phyloP scores from a whole-genome alignment of 2,888 invertebrate species.

The Beris chalybata region DNA sequence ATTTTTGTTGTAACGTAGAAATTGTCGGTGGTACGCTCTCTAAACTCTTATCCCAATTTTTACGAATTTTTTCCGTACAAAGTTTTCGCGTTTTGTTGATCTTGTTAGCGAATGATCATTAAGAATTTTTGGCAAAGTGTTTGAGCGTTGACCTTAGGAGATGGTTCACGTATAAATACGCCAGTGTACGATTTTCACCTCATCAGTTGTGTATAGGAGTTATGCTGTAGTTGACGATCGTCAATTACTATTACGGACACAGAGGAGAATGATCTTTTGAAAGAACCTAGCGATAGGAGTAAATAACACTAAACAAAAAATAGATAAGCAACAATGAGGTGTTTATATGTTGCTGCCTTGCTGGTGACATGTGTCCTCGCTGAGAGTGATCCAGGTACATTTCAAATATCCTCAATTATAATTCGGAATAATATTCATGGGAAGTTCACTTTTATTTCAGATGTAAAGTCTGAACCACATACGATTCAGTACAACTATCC shows the following conservation, averaged over 20 bases:
- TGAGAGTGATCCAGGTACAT: conserved; percentile 23
- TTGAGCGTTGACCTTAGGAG: conserved; percentile 15
- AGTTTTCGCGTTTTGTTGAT: neutral
- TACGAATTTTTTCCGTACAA: neutral
- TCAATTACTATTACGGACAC: conserved; percentile 20
- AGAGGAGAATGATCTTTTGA: conserved; percentile 15
- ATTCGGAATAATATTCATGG: neutral
- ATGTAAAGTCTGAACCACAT: neutral
- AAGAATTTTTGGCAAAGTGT: conserved; percentile 1
- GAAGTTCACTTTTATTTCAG: conserved; percentile 8
- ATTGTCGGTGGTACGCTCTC: conserved; percentile 15
- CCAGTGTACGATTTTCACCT: conserved; percentile 25
- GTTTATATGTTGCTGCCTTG: conserved; percentile 16
- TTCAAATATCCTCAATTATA: neutral
- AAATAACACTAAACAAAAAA: conserved; percentile 1
- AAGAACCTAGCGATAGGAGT: neutral
- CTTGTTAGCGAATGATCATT: conserved; percentile 10
- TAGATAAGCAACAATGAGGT: conserved; percentile 7
- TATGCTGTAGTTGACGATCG: conserved; percentile 29
- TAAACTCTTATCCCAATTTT: conserved; percentile 18
- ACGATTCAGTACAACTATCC: conserved; percentile 13
- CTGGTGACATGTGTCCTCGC: conserved; percentile 12
- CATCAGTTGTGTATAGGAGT: conserved; percentile 27
- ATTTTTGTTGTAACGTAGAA: conserved; percentile 8
- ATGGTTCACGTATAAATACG: conserved; percentile 29